phyloP scores from a whole-genome alignment of 2,888 invertebrate genomes.

The Eledone cirrhosa region DNA sequence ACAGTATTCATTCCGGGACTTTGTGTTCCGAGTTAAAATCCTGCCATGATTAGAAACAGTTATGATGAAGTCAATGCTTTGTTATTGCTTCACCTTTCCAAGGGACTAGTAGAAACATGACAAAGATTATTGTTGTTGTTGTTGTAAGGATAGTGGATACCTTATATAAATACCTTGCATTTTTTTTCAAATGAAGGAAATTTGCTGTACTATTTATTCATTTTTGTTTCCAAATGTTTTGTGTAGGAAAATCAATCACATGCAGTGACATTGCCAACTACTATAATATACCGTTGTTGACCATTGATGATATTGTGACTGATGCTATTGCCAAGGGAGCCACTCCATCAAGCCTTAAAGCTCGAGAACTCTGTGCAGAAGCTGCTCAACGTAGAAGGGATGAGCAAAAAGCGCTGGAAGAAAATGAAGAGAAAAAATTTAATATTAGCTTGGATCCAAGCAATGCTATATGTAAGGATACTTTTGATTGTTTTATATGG shows the following conservation, averaged over 20 bases:
- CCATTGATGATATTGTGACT: conserved; percentile 63
- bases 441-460: conserved; percentile 30
- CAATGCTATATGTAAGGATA: not conserved
- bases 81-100: too few species aligned
- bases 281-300: conserved; percentile 65
- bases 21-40: not conserved
- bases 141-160: too few species aligned
- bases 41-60: too few species aligned
- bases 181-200: too few species aligned
- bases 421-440: conserved; percentile 51
- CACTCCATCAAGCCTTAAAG: conserved; percentile 60
- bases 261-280: conserved; percentile 61
- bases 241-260: conserved; percentile 62
- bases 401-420: conserved; percentile 52
- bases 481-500: too few species aligned
- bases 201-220: too few species aligned
- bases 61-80: too few species aligned
- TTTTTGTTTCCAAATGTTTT: too few species aligned
- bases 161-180: too few species aligned
- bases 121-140: too few species aligned
- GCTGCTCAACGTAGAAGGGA: conserved; percentile 59
- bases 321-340: conserved; percentile 66
- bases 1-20: too few species aligned
- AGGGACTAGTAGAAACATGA: too few species aligned
- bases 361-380: conserved; percentile 64